Base-by-base conservation (phyloP, 2,113 vertebrate species). In the Thomomys bottae region DNA sequence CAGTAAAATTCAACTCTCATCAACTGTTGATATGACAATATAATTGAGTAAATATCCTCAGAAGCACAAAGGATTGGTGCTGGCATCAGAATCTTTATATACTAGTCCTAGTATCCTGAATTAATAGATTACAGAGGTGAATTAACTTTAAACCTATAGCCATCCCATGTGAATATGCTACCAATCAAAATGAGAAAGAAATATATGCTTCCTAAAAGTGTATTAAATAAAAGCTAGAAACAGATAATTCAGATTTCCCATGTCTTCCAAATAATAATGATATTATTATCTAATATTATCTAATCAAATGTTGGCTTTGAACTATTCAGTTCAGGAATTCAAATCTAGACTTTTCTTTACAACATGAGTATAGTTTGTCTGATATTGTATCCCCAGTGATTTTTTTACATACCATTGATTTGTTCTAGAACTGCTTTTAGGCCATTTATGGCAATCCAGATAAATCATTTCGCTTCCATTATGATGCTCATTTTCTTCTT, bases 221-320 rank as follows among this genome's bases (percentile, higher is more conserved):
- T 45, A 45, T 45, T 45, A 45, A 6, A 40, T 3, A 1, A 66
- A 89, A 77, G 20, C 6, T 77, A 72, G 1, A 34, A n/a, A 40
- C 59, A 45, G 21, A 5, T n/a, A 28, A 30, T 63, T 36, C 10
- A n/a, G 8, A 42, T 71, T 68, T 54, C 30, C 1, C 26, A 84
- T 6, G 6, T 1, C 30, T 82, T 90, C 18, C 34, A 86, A 59
- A 68, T 38, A 88, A n/a, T 15, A 73, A n/a, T n/a, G n/a, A 4
- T 0, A 54, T 0, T 2, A 18, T n/a, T n/a, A n/a, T n/a, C 4
- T 20, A 40, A 42, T 4, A 64, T 23, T 40, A 38, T 63, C 8
- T 6, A 1, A 70, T 12, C 64, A 68, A 79, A 49, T 1, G 8
- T 83, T 42, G n/a, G 6, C 3, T 85, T 92, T 38, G 2, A 2